Percentiles rank a stretch among this genome's conserved stretches.
Conservation (phyloP, 2,797 vertebrate species). For the Myotis pilosus region DNA sequence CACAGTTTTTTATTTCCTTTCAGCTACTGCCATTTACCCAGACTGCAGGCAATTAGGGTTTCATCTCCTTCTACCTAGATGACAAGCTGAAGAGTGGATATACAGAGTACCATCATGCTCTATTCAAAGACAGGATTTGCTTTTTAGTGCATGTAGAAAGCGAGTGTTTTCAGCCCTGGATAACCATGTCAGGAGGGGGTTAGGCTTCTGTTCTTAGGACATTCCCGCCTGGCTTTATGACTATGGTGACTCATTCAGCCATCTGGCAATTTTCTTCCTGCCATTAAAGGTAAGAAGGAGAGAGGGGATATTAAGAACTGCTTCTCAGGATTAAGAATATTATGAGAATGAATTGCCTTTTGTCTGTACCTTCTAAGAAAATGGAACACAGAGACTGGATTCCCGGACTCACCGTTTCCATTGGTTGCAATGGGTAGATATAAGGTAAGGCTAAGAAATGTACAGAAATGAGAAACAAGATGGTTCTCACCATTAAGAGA, state of each 20-base stretch:
- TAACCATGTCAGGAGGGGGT: not conserved
- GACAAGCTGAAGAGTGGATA: not conserved
- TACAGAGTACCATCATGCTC: not conserved
- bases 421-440: not conserved
- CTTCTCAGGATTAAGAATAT: not conserved
- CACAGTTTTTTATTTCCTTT: conserved; percentile 20
- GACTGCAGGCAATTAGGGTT: not conserved
- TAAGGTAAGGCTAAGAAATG: not conserved
- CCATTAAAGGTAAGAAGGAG: not conserved
- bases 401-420: not conserved
- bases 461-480: not conserved
- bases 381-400: not conserved
- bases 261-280: not conserved
- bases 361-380: not conserved
- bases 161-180: not conserved
- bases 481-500: not conserved
- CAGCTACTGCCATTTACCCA: not conserved
- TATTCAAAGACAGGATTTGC: not conserved
- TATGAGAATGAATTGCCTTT: conserved; percentile 16
- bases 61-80: not conserved
- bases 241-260: not conserved
- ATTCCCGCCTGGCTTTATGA: not conserved
- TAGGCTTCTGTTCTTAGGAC: not conserved
- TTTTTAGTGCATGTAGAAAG: not conserved
- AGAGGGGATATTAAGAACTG: not conserved